These are phyloP conservation scores for Eurois occulta DNA, from an alignment of 2,888 invertebrate genomes.

Conservation along the genomic window DNA sequence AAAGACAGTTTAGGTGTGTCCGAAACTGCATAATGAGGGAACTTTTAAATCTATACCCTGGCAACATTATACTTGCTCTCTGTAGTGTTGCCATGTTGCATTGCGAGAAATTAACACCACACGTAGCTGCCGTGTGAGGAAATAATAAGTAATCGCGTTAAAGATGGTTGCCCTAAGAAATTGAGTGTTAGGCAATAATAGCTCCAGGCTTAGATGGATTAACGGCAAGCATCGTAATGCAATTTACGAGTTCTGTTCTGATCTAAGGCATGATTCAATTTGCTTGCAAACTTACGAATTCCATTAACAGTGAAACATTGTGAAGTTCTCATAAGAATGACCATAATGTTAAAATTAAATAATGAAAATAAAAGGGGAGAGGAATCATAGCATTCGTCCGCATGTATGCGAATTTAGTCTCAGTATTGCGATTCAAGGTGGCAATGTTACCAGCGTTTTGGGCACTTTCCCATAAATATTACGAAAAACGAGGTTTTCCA, in stretches of 20 bases:
- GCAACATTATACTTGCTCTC: slow-evolving; percentile 50
- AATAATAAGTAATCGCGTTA: slow-evolving; percentile 63
- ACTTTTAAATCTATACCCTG: slow-evolving; percentile 10
- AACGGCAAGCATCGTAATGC: slow-evolving; percentile 33
- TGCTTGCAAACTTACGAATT: neutral
- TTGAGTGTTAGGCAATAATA: slow-evolving; percentile 67
- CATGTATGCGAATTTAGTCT: neutral
- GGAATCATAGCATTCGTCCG: neutral
- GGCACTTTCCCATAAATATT: neutral
- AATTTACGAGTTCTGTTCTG: slow-evolving; percentile 31
- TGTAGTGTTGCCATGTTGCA: slow-evolving; percentile 61
- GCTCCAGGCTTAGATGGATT: slow-evolving; percentile 46
- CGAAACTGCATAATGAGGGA: neutral
- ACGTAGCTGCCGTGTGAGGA: slow-evolving; percentile 59
- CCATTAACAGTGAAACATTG: neutral
- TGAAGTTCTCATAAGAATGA: neutral
- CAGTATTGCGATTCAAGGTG: neutral
- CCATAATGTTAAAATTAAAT: neutral
- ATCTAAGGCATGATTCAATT: slow-evolving; percentile 28
- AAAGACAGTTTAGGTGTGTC: neutral
- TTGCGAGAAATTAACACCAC: slow-evolving; percentile 73
- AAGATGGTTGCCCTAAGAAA: slow-evolving; percentile 67
- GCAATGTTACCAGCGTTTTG: neutral
- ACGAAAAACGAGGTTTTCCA: neutral
- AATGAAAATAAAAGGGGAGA: neutral